A percentile compares a stretch with the other conserved stretches of the same genome.
Conservation (phyloP, 30 jellyfish, hydroid and myxozoan species). For the Hydractinia echinata region DNA sequence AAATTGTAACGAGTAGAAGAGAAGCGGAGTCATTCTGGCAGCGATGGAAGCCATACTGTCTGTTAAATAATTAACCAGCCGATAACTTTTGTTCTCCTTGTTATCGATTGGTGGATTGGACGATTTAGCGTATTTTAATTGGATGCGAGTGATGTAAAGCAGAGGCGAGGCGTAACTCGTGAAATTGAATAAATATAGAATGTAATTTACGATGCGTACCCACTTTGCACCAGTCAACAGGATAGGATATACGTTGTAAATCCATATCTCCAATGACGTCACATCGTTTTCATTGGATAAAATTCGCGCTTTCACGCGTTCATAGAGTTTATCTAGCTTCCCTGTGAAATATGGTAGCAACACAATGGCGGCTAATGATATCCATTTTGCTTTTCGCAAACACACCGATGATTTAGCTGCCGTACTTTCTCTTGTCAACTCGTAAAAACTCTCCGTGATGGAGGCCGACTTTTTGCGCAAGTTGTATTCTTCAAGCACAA, state of each 20-base stretch:
- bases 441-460: constrained; percentile 67
- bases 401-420: not conserved
- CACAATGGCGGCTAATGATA: constrained; percentile 41
- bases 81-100: not conserved
- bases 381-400: constrained; percentile 39
- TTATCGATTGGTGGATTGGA: too few relatives aligned
- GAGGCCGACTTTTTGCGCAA: constrained; percentile 59
- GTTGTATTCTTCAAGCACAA: constrained; percentile 47
- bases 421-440: constrained; percentile 43
- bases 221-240: constrained; percentile 19
- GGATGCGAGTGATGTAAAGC: constrained; percentile 17
- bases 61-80: not conserved
- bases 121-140: not conserved
- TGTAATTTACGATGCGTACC: constrained; percentile 15
- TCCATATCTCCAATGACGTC: not conserved
- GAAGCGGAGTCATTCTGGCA: constrained; percentile 14
- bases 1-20: constrained; percentile 26
- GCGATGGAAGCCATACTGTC: constrained; percentile 4
- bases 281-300: constrained; percentile 3
- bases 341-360: constrained; percentile 44
- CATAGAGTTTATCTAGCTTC: constrained; percentile 33
- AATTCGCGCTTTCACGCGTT: constrained; percentile 36
- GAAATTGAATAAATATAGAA: constrained; percentile 23
- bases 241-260: constrained; percentile 35
- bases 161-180: constrained; percentile 13